Evolutionary conservation across 2,888 invertebrate genomes (phyloP).

Genomic region (Druceiella hillmani): DNA sequence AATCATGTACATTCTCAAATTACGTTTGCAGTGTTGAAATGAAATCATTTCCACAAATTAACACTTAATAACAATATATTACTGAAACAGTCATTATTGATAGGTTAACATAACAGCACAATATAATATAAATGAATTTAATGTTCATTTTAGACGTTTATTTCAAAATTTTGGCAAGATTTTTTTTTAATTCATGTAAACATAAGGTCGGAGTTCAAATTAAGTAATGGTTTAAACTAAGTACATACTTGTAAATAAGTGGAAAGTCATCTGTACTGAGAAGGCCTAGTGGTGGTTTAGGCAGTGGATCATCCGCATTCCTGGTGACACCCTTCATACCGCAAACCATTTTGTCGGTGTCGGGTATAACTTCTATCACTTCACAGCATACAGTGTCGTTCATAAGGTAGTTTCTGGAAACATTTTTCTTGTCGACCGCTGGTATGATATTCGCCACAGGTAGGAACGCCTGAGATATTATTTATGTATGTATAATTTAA

Average conservation of each 20-base stretch:
- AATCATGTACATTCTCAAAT: no score
- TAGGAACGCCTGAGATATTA: constrained; percentile 54
- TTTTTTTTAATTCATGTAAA: no score
- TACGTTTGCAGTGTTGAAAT: no score
- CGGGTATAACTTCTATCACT: constrained; percentile 79
- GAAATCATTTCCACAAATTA: no score
- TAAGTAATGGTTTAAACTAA: no score
- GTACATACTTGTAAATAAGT: constrained; percentile 79
- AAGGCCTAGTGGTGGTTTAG: constrained; percentile 72
- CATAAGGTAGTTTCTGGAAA: constrained; percentile 70
- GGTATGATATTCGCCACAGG: constrained; percentile 67
- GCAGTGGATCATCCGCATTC: constrained; percentile 62
- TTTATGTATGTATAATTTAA: not conserved
- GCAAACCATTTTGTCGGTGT: constrained; percentile 81
- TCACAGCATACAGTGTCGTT: constrained; percentile 86
- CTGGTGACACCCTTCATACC: constrained; percentile 78
- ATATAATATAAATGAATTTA: no score
- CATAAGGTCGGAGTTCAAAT: no score
- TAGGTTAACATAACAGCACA: no score
- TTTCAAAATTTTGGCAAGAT: no score
- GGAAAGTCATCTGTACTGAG: constrained; percentile 80
- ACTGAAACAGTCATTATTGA: no score
- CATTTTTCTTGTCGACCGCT: constrained; percentile 74
- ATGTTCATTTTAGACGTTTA: no score
- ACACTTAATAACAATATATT: no score